Percentiles rank a stretch among this genome's conserved stretches.
Evolutionary conservation across 2,113 vertebrate genomes (phyloP).

Genomic region (Tylochromis polylepis): DNA sequence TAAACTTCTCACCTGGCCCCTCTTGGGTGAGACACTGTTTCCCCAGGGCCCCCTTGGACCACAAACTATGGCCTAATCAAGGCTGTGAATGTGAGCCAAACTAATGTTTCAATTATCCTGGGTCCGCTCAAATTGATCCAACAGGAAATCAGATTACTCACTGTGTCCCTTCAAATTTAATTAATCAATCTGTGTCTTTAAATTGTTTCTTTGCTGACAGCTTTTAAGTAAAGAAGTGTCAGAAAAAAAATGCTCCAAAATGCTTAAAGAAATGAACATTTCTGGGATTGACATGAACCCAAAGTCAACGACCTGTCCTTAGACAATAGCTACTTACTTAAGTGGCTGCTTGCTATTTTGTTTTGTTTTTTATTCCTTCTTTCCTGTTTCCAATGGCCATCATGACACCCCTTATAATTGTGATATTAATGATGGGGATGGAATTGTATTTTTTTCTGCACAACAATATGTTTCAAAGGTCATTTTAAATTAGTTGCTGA

Average conservation of each 20-base stretch:
- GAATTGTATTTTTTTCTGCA: neutral
- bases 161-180: conserved; percentile 35
- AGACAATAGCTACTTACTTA: neutral
- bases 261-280: neutral
- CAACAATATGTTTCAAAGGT: neutral
- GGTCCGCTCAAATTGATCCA: conserved; percentile 37
- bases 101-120: conserved; percentile 35
- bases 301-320: neutral
- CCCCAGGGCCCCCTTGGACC: conserved; percentile 16
- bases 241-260: neutral
- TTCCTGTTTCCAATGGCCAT: neutral
- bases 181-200: conserved; percentile 11
- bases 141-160: conserved; percentile 47
- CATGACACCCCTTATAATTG: no score
- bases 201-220: conserved; percentile 1
- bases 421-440: no score
- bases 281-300: neutral
- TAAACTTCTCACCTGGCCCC: neutral
- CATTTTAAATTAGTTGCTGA: neutral
- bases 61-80: conserved; percentile 41
- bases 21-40: conserved; percentile 24
- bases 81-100: conserved; percentile 14
- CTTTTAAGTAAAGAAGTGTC: neutral
- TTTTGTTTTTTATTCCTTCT: neutral
- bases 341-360: neutral